Conservation (phyloP, 2,888 invertebrate species). For the Dryococelus australis region DNA sequence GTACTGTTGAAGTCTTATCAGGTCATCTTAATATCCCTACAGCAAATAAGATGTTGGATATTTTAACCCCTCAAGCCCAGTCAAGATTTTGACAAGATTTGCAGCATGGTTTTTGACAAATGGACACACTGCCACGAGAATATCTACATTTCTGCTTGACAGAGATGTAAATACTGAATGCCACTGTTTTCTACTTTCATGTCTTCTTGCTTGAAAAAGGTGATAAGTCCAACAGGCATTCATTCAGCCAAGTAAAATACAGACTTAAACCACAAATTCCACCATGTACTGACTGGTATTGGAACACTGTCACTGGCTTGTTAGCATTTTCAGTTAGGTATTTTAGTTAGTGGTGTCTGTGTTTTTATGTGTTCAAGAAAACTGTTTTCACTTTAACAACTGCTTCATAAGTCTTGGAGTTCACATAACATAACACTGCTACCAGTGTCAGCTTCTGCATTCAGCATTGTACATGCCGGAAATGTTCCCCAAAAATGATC, state of each 20-base stretch:
- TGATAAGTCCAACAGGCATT: not conserved
- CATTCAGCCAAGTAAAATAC: not conserved
- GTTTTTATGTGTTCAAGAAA: not conserved
- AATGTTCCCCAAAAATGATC: not conserved
- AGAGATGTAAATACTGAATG: not conserved
- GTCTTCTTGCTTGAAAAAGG: not conserved
- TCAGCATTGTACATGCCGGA: not conserved
- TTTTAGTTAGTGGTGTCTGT: not conserved
- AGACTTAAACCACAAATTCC: not conserved
- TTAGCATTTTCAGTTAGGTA: not conserved
- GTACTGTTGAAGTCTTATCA: not conserved
- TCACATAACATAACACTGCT: not conserved
- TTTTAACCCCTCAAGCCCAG: not conserved
- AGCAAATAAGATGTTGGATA: not conserved
- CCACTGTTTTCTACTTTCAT: constrained; percentile 1
- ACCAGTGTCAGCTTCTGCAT: not conserved
- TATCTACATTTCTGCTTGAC: not conserved
- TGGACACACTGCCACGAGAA: not conserved
- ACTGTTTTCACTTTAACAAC: not conserved
- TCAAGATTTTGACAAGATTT: constrained; percentile 1
- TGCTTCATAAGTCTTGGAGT: not conserved
- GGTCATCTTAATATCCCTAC: not conserved
- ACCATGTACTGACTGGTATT: not conserved
- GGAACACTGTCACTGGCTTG: not conserved
- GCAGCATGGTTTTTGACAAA: not conserved